These are phyloP conservation scores for Zele albiditarsus DNA, from an alignment of 2,888 invertebrate species.

Conservation along the genomic window DNA sequence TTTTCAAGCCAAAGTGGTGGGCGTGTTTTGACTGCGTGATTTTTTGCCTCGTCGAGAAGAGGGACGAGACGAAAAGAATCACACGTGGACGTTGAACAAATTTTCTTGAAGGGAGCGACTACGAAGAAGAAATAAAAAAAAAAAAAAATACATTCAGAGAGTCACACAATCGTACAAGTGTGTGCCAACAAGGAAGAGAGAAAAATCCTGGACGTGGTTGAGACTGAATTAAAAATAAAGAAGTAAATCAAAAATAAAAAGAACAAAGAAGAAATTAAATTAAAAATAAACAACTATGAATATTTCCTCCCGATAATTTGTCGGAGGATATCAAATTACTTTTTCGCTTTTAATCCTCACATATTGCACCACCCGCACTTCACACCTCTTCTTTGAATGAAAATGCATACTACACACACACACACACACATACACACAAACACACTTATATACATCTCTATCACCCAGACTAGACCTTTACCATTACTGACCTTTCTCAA, in stretches of 20 bases:
- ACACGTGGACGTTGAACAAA: conserved; percentile 11
- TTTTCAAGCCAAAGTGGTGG: conserved; percentile 47
- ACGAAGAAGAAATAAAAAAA: background rate
- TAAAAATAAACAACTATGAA: background rate
- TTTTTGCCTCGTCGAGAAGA: conserved; percentile 38
- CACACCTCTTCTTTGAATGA: no score
- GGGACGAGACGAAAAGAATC: conserved; percentile 2
- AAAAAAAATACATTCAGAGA: conserved; percentile 7
- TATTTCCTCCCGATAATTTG: no score
- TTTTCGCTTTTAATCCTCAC: no score
- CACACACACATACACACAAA: background rate
- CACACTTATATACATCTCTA: background rate
- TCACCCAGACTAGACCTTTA: conserved; percentile 25
- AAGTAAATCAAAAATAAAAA: no score
- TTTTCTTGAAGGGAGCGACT: background rate
- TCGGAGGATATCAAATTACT: no score
- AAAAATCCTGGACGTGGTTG: conserved; percentile 11
- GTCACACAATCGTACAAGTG: background rate
- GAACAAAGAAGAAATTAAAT: background rate
- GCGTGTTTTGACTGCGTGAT: conserved; percentile 50
- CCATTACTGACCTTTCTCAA: conserved; percentile 49
- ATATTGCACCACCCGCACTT: no score
- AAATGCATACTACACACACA: background rate
- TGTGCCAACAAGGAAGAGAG: background rate
- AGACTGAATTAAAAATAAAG: background rate